Conservation (phyloP, 2,113 vertebrate species). For the Zootoca vivipara region DNA sequence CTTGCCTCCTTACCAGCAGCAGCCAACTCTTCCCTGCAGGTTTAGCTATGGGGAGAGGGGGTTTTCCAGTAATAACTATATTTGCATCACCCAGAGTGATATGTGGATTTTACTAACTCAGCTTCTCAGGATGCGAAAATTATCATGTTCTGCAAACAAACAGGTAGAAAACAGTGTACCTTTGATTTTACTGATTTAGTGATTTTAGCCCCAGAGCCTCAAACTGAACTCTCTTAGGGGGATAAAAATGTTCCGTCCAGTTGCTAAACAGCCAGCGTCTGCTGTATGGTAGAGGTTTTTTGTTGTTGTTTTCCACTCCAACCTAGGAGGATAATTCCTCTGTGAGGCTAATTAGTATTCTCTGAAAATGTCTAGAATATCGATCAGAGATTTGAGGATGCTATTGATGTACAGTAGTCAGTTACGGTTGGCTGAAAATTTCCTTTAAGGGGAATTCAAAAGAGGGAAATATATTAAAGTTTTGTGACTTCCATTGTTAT, state of each 20-base stretch:
- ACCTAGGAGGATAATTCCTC: slow-evolving; percentile 53
- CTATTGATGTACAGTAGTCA: slow-evolving; percentile 55
- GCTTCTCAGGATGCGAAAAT: background rate
- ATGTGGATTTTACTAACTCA: background rate
- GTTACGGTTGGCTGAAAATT: slow-evolving; percentile 56
- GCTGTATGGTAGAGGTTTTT: slow-evolving; percentile 10
- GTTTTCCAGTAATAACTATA: background rate
- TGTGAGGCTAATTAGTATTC: slow-evolving; percentile 73
- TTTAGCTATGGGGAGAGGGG: background rate
- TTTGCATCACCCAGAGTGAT: background rate
- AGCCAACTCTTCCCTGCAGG: background rate
- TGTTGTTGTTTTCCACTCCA: background rate
- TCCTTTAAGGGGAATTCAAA: slow-evolving; percentile 56
- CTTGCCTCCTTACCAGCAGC: background rate
- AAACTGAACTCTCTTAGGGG: slow-evolving; percentile 63
- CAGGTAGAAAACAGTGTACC: slow-evolving; percentile 20
- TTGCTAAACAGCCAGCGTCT: slow-evolving; percentile 59
- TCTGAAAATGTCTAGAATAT: slow-evolving; percentile 65
- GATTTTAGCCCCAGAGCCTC: slow-evolving; percentile 43
- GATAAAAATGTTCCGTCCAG: slow-evolving; percentile 48
- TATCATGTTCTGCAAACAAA: slow-evolving; percentile 24
- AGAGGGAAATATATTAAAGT: slow-evolving; percentile 30
- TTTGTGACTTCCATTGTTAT: slow-evolving; percentile 17
- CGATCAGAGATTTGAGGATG: slow-evolving; percentile 70
- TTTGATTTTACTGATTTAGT: slow-evolving; percentile 1